Evolutionary conservation across 2,113 vertebrate species (phyloP).

Genomic region (Apteryx owenii): DNA sequence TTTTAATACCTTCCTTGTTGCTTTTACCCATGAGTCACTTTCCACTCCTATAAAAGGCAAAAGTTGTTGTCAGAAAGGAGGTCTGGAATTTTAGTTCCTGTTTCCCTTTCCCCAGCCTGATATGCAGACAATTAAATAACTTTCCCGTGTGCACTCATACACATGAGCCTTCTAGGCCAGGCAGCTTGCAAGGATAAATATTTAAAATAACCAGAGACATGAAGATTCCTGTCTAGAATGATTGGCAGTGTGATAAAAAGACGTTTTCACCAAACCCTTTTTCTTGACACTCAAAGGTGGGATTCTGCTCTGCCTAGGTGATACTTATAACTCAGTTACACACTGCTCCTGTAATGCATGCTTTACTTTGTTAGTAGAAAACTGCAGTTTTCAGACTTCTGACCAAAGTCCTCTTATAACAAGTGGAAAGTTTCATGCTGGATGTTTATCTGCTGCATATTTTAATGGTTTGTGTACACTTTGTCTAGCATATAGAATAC

Average conservation of each 20-base stretch:
- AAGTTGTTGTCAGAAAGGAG: not conserved
- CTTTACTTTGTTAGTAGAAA: not conserved
- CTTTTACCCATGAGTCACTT: not conserved
- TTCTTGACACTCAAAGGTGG: not conserved
- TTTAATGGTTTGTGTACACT: not conserved
- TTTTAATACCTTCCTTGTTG: not conserved
- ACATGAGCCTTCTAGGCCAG: not conserved
- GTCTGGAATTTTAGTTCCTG: not conserved
- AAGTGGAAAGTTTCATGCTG: not conserved
- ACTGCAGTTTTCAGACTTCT: not conserved
- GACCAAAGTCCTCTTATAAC: not conserved
- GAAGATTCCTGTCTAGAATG: not conserved
- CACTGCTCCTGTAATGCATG: not conserved
- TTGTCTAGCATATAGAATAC: not conserved
- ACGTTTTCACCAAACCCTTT: not conserved
- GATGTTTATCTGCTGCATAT: not conserved
- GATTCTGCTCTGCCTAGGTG: not conserved
- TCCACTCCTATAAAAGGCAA: not conserved
- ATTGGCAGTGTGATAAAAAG: not conserved
- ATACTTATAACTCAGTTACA: not conserved
- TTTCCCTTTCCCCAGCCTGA: not conserved
- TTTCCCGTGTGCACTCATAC: not conserved
- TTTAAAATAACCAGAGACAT: slow-evolving; percentile 13
- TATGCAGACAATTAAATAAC: slow-evolving; percentile 11
- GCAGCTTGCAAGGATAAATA: slow-evolving; percentile 35